Base-by-base conservation (phyloP, 2,113 vertebrate species). In the Stigmatopora argus region DNA sequence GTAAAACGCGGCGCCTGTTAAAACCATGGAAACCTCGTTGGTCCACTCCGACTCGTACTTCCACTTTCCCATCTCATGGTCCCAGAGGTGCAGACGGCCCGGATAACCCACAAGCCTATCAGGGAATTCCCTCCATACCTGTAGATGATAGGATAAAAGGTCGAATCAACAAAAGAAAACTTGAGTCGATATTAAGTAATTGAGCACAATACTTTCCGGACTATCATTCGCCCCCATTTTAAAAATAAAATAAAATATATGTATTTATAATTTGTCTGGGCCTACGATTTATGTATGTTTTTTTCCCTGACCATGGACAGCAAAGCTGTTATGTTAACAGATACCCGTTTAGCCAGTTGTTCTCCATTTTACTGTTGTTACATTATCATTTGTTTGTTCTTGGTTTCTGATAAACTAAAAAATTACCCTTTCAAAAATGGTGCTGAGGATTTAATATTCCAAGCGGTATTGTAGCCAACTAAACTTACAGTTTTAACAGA, bases 11-110 rank as follows among this genome's bases (percentile, higher is more conserved):
- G 96, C 97, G 46, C 97, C 97, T 0, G 97, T 99, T 44, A 99
- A 90, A 62, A 99, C 97, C 97, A 99, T 99, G 34, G 97, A 99
- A 46, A 99, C 97, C 85, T 99, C 97, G 2, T 99, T 99, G 46
- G 97, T 99, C 96, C 96, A 99, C 77, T 99, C 97, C 0, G 97
- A 99, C 80, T 99, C 97, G 0, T 99, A 99, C 73, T 99, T 99
- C 97, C 97, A 99, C 78, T 99, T 99, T 71, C 81, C 95, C 93
- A 94, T 96, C 84, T 99, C 96, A 3, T 99, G 97, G 87, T 99
- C 96, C 96, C 96, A 99, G 57, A 98, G 93, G 78, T 99, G 97
- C 62, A 99, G 91, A 14, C 97, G 93, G 5, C 97, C 97, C 0
- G 96, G 97, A 73, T 99, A 99, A 3, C 96, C 96, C 74, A 99